Evolutionary conservation across 1,140 invertebrate genomes (phyloP), one percentile per base, ranked within the genome.

Genomic region (Archivesica marissinica): DNA sequence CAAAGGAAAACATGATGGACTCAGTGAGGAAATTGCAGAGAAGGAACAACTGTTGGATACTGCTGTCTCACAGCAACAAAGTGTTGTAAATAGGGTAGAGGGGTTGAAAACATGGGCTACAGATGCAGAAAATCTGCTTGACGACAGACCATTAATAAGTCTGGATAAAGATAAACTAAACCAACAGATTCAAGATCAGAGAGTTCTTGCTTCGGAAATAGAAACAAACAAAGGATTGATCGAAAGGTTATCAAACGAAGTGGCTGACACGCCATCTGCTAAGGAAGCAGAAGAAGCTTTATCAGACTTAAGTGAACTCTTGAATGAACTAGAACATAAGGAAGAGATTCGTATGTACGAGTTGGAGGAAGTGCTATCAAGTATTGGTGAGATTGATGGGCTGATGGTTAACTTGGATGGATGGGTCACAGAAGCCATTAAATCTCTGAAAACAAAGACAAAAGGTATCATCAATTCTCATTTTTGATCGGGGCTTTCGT

Each of bases 261-360:
- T 83, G 4, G 56, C 76, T 17, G 87, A 88, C 56, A 87, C 88
- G 0, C 54, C 90, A 90, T 98, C 99, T 89, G 98, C 99, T 79
- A 97, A 97, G 91, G 96, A 97, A 86, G 79, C 87, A 44, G 75
- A 85, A 56, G 56, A 99, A 99, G 91, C 94, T 99, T 11, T 89
- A 66, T 97, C 98, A 66, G 96, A 97, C 88, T 95, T 99, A 0
- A 98, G 98, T 91, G 97, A 96, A 88, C 95, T 99, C 86, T 99
- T 98, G 97, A 96, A 96, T 88, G 97, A 98, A 87, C 97, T 99
- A 0, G 97, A 99, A 88, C 96, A 96, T 84, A 96, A 90, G 96
- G 98, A 59, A 96, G 97, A 33, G 97, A 0, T 96, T 97, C 89
- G 96, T 96, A 83, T 99, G 98, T 96, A 99, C 97, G 97, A 99